Evolutionary conservation across 2,888 invertebrate genomes (phyloP).

Genomic region (Hanleya hanleyi): DNA sequence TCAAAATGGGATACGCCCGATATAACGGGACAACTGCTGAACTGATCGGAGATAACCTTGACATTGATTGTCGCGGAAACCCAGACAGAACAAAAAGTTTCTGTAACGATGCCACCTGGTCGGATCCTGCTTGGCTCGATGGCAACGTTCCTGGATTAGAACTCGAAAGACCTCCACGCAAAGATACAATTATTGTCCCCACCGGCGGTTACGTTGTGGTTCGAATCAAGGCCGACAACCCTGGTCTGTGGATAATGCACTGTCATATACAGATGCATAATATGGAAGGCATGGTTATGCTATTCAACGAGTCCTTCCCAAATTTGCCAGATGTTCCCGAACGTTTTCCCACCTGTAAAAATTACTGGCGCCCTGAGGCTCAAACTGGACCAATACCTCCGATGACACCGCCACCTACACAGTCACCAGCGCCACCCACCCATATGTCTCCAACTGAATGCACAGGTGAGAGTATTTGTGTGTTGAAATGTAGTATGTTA

Average conservation of each 20-base stretch:
- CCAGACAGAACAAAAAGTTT: slow-evolving; percentile 36
- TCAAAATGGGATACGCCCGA: slow-evolving; percentile 56
- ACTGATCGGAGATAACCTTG: slow-evolving; percentile 43
- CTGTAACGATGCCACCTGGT: slow-evolving; percentile 61
- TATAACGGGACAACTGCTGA: slow-evolving; percentile 33
- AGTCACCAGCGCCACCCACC: no score
- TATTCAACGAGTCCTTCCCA: slow-evolving; percentile 57
- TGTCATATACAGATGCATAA: slow-evolving; percentile 66
- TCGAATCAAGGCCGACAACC: slow-evolving; percentile 64
- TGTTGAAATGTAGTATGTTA: no score
- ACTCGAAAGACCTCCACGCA: slow-evolving; percentile 51
- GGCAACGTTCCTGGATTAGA: slow-evolving; percentile 55
- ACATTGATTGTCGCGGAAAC: slow-evolving; percentile 46
- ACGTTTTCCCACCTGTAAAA: slow-evolving; percentile 54
- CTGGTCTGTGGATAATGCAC: slow-evolving; percentile 67
- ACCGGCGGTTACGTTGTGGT: slow-evolving; percentile 68
- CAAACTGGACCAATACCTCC: no score
- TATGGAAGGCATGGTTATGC: slow-evolving; percentile 63
- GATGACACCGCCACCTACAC: no score
- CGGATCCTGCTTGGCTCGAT: slow-evolving; percentile 51
- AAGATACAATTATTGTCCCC: slow-evolving; percentile 68
- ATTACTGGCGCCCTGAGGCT: no score
- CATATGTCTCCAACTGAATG: no score
- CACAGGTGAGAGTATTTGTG: no score
- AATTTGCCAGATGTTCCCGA: slow-evolving; percentile 44